Conservation (phyloP, 2,888 invertebrate species). For the Thera britannica region DNA sequence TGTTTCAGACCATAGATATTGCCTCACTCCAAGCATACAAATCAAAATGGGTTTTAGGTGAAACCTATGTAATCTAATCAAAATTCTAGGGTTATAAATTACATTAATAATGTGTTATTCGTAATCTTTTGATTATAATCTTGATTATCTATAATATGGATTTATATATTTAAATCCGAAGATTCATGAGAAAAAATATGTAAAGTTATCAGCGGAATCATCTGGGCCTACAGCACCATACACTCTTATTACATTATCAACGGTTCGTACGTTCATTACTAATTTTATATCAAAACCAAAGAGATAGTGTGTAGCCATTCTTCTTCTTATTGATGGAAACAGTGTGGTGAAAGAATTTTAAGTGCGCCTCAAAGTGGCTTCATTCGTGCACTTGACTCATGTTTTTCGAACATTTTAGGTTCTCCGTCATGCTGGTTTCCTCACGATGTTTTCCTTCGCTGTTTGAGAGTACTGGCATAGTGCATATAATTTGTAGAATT, state of each 20-base stretch:
- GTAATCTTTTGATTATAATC: slow-evolving; percentile 1
- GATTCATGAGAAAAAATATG: slow-evolving; percentile 8
- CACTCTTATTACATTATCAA: slow-evolving; percentile 7
- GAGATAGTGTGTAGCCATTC: slow-evolving; percentile 10
- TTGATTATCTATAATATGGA: slow-evolving; percentile 4
- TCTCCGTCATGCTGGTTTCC: too few relatives aligned
- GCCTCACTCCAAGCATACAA: slow-evolving; percentile 26
- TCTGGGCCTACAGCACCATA: neutral
- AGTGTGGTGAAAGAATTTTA: too few relatives aligned
- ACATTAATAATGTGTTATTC: slow-evolving; percentile 1
- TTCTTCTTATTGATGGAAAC: too few relatives aligned
- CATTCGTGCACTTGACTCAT: too few relatives aligned
- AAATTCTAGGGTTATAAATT: neutral
- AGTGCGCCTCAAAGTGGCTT: too few relatives aligned
- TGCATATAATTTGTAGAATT: neutral
- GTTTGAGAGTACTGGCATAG: too few relatives aligned
- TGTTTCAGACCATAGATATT: slow-evolving; percentile 24
- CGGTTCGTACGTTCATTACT: slow-evolving; percentile 9
- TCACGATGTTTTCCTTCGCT: too few relatives aligned
- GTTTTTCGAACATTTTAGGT: too few relatives aligned
- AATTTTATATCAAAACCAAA: slow-evolving; percentile 16
- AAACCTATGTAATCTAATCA: neutral
- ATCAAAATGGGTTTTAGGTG: slow-evolving; percentile 5
- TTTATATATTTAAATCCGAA: slow-evolving; percentile 8
- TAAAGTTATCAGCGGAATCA: slow-evolving; percentile 3